Evolutionary conservation across 2,888 invertebrate genomes (phyloP), one percentile per base, ranked within the genome.

Genomic region (Orgyia antiqua): DNA sequence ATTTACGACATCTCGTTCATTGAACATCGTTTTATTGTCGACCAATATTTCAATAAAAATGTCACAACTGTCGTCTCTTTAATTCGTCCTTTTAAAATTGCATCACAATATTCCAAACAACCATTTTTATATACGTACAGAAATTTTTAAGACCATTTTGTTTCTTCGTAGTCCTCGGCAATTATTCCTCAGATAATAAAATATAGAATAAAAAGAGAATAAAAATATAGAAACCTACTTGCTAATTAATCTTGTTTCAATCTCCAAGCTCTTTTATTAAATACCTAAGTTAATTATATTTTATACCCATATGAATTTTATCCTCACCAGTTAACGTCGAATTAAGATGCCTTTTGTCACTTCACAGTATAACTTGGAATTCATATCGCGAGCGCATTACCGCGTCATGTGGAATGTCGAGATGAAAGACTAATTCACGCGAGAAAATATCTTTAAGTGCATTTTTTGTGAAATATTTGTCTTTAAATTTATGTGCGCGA

Each of bases 81-180:
- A n/a, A n/a, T n/a, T n/a, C n/a, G n/a, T n/a, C 51, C 73, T 76
- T 75, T 80, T 74, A 79, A 79, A 77, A 67, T 70, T 77, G 63
- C 72, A 77, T 79, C 75, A 67, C n/a, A 67, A 54, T 59, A 33
- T 48, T 55, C 52, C 58, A 50, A 54, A 62, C 69, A 62, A 66
- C 68, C 68, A 60, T 62, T 68, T 63, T 41, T n/a, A n/a, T 53
- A 63, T 56, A 19, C 24, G 18, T 49, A 57, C 51, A 48, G 69
- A 58, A 63, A 68, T 71, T 75, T 74, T 73, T 71, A 73, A 75
- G 69, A 74, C 61, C 68, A 62, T 71, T 76, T 77, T 70, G 63
- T 70, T 69, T 63, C 62, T 68, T 68, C 64, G n/a, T n/a, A n/a
- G n/a, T n/a, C n/a, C n/a, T n/a, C n/a, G n/a, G n/a, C n/a, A n/a